Conservation (phyloP, 2,113 vertebrate genomes). For the Pachyramphus minor region DNA sequence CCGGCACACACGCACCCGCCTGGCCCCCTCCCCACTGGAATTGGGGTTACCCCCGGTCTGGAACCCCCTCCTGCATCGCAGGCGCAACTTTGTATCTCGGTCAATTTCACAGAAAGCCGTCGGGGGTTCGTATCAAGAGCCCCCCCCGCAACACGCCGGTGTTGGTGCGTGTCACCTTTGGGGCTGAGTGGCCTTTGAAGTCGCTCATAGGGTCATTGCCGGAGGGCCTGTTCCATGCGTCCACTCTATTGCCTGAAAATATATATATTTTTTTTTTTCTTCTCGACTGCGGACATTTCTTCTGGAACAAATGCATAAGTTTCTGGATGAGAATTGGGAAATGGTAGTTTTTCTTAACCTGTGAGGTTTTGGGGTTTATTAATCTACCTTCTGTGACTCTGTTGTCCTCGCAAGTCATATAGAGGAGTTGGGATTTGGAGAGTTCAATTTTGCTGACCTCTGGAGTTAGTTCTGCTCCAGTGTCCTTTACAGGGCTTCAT, state of each 20-base stretch:
- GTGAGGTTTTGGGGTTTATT: not conserved
- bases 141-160: rapidly evolving
- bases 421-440: constrained; percentile 18
- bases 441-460: constrained; percentile 11
- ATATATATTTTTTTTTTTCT: rapidly evolving
- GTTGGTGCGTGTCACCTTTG: not conserved
- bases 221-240: not conserved
- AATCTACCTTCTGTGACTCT: not conserved
- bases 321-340: not conserved
- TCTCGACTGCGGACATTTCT: not conserved
- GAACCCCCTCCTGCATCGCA: not conserved
- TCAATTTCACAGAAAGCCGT: not conserved
- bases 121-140: rapidly evolving
- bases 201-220: not conserved
- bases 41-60: too few species aligned
- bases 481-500: not conserved
- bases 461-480: not conserved
- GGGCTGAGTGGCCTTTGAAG: not conserved
- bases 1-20: not conserved
- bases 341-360: constrained; percentile 21
- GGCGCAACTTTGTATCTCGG: not conserved
- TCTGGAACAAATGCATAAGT: not conserved
- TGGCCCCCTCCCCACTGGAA: rapidly evolving
- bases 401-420: not conserved
- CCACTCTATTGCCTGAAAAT: not conserved